Evolutionary conservation across 2,888 invertebrate genomes (phyloP), one percentile per base, ranked within the genome.

Genomic region (Smittia aterrima): DNA sequence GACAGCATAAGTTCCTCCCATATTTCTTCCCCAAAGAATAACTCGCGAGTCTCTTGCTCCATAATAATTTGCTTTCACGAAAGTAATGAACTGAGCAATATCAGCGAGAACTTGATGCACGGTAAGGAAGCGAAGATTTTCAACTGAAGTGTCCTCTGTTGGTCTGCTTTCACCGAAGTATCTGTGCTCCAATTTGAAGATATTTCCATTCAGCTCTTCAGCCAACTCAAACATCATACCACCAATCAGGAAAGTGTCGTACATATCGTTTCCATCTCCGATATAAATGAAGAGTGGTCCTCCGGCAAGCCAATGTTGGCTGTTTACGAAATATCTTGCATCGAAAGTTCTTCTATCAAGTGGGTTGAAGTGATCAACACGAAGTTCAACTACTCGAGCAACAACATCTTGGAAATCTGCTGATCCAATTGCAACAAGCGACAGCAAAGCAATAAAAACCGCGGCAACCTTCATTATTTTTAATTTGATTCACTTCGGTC

Each of bases 261-360:
- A 32, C 58, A 58, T 27, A 18, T 68, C 67, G 9, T 22, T 54
- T 24, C 38, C 47, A n/a, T 71, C 68, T 3, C 6, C 1, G 4
- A 58, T 11, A 11, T 72, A 75, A n/a, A 75, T 74, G 32, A 58
- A 75, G 25, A 75, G 71, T 27, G 75, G 75, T 32, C 72, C 72
- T 1, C 72, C 72, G 22, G 41, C 20, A n/a, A 32, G 62, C 1
- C 22, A 72, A 13, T 41, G 27, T 32, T 38, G 38, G 6, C 11
- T 38, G 25, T 72, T 72, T n/a, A 58, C 24, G 22, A 72, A n/a
- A 18, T 62, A 72, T n/a, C 72, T 53, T 6, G 27, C 27, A 41
- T 72, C 72, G 18, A 38, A 72, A 7, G 20, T 72, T 3, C 62
- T 4, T 38, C 40, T 13, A 32, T 58, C 20, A 9, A 72, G 41